Conservation (phyloP, 2,797 vertebrate genomes). For the Cheracebus regulus region DNA sequence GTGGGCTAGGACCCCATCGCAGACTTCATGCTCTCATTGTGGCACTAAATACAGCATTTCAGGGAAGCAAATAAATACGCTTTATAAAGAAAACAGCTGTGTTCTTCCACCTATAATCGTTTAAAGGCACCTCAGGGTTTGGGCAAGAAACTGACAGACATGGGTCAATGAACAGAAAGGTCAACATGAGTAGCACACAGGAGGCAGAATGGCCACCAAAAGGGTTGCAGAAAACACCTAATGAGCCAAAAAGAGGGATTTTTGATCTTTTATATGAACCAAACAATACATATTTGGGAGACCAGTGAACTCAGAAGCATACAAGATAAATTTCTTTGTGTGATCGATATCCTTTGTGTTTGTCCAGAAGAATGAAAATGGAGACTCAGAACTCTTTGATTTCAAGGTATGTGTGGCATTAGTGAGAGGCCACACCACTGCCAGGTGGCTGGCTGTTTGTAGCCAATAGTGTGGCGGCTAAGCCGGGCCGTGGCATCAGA, state of each 20-base stretch:
- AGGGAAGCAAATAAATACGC: constrained; percentile 53
- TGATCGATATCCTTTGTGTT: constrained; percentile 71
- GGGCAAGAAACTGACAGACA: constrained; percentile 47
- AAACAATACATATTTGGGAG: constrained; percentile 80
- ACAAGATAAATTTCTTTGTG: constrained; percentile 77
- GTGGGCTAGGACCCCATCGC: constrained; percentile 8
- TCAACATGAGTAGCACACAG: rapidly evolving
- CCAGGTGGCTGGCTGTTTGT: not conserved
- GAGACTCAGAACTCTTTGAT: constrained; percentile 77
- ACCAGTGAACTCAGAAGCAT: constrained; percentile 70
- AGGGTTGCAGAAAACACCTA: constrained; percentile 25
- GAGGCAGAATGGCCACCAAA: not conserved
- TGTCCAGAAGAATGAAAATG: constrained; percentile 75
- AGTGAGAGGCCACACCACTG: constrained; percentile 39
- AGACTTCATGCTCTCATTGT: not conserved
- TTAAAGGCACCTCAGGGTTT: constrained; percentile 40
- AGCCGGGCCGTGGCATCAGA: rapidly evolving
- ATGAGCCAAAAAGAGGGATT: constrained; percentile 72
- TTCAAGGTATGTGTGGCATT: constrained; percentile 60
- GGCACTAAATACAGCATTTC: constrained; percentile 49
- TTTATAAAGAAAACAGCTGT: constrained; percentile 37
- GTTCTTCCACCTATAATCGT: constrained; percentile 45
- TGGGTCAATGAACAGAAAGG: constrained; percentile 65
- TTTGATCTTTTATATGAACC: constrained; percentile 81
- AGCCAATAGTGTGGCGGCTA: rapidly evolving